These are phyloP conservation scores for Meloidogyne exigua DNA, from an alignment of 1,140 invertebrate genomes.

Conservation along the genomic window DNA sequence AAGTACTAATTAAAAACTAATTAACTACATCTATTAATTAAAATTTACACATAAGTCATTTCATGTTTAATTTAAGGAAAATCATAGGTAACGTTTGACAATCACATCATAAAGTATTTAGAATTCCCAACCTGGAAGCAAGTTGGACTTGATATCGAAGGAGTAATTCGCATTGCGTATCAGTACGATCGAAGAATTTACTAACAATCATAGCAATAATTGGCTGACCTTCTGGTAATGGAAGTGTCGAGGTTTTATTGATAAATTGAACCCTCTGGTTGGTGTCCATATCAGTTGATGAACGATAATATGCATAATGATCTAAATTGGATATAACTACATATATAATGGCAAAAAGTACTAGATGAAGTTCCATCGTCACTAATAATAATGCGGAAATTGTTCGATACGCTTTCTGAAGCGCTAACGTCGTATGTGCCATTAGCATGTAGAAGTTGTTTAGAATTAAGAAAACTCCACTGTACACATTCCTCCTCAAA, in stretches of 20 bases:
- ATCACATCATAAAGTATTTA: too few relatives aligned
- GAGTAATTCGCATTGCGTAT: constrained; percentile 31
- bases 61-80: too few relatives aligned
- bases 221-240: background rate
- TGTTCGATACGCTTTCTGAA: background rate
- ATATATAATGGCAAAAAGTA: background rate
- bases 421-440: background rate
- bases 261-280: constrained; percentile 25
- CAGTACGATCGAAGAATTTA: constrained; percentile 47
- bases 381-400: background rate
- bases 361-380: background rate
- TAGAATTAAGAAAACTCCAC: background rate
- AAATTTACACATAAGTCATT: too few relatives aligned
- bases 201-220: constrained; percentile 47
- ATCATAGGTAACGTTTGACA: too few relatives aligned
- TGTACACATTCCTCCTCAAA: background rate
- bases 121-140: background rate
- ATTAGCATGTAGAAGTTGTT: background rate
- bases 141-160: background rate
- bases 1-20: constrained; percentile 46
- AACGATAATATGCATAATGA: background rate
- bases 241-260: background rate
- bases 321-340: background rate
- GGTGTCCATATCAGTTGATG: constrained; percentile 46
- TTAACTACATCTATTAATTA: too few relatives aligned